Percentiles rank a stretch among this genome's conserved stretches.
Conservation (phyloP, 1,140 invertebrate genomes). For the Dendrolimus kikuchii region DNA sequence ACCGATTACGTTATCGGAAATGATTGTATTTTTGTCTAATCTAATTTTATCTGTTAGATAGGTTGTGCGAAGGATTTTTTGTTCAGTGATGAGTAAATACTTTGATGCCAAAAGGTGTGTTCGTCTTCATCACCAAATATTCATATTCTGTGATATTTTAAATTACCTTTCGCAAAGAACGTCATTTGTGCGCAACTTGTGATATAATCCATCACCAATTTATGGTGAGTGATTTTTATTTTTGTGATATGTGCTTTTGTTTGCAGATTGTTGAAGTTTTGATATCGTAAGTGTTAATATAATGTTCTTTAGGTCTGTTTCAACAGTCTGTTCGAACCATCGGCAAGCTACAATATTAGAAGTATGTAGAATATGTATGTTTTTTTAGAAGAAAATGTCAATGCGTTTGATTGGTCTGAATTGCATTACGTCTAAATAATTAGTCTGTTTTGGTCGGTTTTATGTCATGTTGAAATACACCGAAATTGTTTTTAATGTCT, state of each 20-base stretch:
- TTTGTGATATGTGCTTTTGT: neutral
- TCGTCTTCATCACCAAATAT: slow-evolving; percentile 6
- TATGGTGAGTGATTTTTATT: slow-evolving; percentile 7
- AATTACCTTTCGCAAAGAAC: slow-evolving; percentile 2
- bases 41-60: slow-evolving; percentile 29
- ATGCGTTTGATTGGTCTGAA: no score
- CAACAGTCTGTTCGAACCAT: no score
- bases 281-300: no score
- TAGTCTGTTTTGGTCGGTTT: no score
- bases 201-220: neutral
- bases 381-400: no score
- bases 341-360: no score
- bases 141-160: slow-evolving; percentile 6
- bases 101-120: slow-evolving; percentile 15
- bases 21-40: slow-evolving; percentile 37
- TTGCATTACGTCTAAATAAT: no score
- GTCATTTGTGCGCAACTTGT: neutral
- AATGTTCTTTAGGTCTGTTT: no score
- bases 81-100: slow-evolving; percentile 19
- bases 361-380: no score
- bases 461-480: no score
- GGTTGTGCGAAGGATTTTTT: slow-evolving; percentile 18
- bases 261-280: no score
- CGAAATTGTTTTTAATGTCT: no score
- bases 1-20: slow-evolving; percentile 24